Evolutionary conservation across 2,797 vertebrate species (phyloP), one percentile per base, ranked within the genome.

Genomic region (Hypotaenidia philippensis): DNA sequence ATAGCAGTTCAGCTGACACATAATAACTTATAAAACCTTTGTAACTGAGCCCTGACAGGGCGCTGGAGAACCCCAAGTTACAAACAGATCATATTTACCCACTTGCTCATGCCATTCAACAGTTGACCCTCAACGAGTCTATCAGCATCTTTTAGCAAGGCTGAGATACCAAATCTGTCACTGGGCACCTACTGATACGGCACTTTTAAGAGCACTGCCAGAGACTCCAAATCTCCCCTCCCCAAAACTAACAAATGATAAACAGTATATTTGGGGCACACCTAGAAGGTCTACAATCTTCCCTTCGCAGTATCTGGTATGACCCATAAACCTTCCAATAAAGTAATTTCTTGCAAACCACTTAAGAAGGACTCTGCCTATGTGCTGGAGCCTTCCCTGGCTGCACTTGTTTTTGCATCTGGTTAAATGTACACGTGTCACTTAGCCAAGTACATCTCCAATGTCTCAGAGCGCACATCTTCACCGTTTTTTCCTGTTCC

Each of bases 51-150:
- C 94, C 89, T 96, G 93, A 88, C 85, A 90, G 23, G 56, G 80
- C 80, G 82, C 53, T 0, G 2, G 60, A 89, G 91, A 89, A 86
- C 83, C 74, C 92, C 18, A 29, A 75, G 72, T 61, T 93, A 83
- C 91, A 94, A 94, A 91, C 84, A 88, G 83, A 95, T 95, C 89
- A 4, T 88, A 70, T 97, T 95, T 80, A 90, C 77, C 70, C 95
- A 94, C 70, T 96, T 94, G 90, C 45, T 83, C 25, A 21, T 93
- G 93, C 92, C 93, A 96, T 94, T 95, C 94, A 94, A 93, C 52
- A 76, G 88, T 0, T 87, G 59, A 71, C 83, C 59, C 93, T 82
- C 77, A 49, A 27, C 1, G 0, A 81, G 63, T 41, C 57, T 31
- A 23, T 9, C 11, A 0, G 27, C 0, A 8, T 31, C 85, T 93